These are phyloP conservation scores for Aphaenogaster rudis DNA, from an alignment of 1,140 invertebrate genomes.

Conservation along the genomic window DNA sequence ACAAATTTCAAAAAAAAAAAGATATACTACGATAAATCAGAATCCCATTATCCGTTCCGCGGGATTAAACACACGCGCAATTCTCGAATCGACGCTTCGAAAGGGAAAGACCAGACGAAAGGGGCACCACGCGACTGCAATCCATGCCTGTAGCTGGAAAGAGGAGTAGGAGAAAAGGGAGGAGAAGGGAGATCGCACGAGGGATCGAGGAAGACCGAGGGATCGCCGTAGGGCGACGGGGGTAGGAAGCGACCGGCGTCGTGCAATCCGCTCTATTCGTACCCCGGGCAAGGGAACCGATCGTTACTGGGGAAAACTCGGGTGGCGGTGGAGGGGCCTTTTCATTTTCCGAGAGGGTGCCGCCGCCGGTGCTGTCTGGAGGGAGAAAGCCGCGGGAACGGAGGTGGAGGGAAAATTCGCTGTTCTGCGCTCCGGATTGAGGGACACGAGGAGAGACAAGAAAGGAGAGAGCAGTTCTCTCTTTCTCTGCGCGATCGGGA, in stretches of 20 bases:
- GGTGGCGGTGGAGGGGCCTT: conserved; percentile 72
- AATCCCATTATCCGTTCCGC: neutral
- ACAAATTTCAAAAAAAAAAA: neutral
- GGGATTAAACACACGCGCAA: neutral
- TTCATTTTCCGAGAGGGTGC: conserved; percentile 76
- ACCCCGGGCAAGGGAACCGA: conserved; percentile 84
- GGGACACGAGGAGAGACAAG: neutral
- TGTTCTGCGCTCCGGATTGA: conserved; percentile 56
- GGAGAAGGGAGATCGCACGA: conserved; percentile 42
- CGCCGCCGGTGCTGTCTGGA: conserved; percentile 42
- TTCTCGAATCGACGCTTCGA: neutral
- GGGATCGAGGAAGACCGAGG: conserved; percentile 62
- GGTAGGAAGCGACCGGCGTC: conserved; percentile 50
- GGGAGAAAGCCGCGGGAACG: conserved; percentile 31
- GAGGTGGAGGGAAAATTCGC: conserved; percentile 63
- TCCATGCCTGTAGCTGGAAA: conserved; percentile 68
- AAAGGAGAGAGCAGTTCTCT: conserved; percentile 10
- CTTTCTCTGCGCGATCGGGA: conserved; percentile 56
- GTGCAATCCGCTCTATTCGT: conserved; percentile 75
- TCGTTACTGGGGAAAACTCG: conserved; percentile 83
- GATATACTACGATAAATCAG: neutral
- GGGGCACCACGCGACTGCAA: conserved; percentile 51
- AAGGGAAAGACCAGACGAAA: conserved; percentile 20
- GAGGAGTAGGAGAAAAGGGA: conserved; percentile 49
- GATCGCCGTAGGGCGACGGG: conserved; percentile 35